A percentile compares a stretch with the other conserved stretches of the same genome.
Conservation (phyloP, 2,113 vertebrate genomes). For the Cynoglossus semilaevis region DNA sequence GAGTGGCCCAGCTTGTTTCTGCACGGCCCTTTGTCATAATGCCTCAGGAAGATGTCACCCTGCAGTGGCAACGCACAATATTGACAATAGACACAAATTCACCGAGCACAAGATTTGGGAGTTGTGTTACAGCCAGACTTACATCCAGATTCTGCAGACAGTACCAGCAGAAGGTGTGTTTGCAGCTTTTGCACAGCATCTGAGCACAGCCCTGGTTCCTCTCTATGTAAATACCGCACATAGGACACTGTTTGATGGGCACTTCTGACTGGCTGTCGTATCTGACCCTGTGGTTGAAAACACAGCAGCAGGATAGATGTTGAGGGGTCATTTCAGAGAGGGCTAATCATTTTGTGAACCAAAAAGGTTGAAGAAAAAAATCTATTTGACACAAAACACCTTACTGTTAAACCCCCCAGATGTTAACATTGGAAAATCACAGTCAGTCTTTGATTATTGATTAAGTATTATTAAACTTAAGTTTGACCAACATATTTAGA, state of each 20-base stretch:
- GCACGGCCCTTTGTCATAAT: conserved; percentile 96
- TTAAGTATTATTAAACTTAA: too few relatives aligned
- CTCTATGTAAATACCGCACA: conserved; percentile 91
- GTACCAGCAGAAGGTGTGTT: conserved; percentile 98
- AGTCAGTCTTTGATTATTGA: too few relatives aligned
- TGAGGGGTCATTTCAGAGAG: conserved; percentile 14
- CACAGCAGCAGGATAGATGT: conserved; percentile 1
- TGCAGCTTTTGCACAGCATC: conserved; percentile 99
- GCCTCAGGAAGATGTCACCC: conserved; percentile 96
- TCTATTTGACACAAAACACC: too few relatives aligned
- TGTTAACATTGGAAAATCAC: too few relatives aligned
- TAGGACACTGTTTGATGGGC: conserved; percentile 91
- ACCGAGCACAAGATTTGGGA: not conserved
- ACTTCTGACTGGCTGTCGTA: conserved; percentile 74
- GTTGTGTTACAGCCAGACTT: conserved; percentile 59
- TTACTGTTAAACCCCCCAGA: too few relatives aligned
- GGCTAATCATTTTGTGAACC: too few relatives aligned
- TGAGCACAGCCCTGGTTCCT: conserved; percentile 96
- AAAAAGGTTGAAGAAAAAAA: too few relatives aligned
- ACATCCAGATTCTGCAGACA: conserved; percentile 95
- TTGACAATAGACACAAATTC: not conserved
- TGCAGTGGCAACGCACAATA: conserved; percentile 59
- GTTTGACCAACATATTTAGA: too few relatives aligned
- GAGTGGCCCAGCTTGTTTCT: conserved; percentile 97
- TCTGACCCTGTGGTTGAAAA: conserved; percentile 27